A percentile compares a stretch with the other conserved stretches of the same genome.
Evolutionary conservation across 2,113 vertebrate genomes (phyloP).

Genomic region (Brachyhypopomus gauderio): DNA sequence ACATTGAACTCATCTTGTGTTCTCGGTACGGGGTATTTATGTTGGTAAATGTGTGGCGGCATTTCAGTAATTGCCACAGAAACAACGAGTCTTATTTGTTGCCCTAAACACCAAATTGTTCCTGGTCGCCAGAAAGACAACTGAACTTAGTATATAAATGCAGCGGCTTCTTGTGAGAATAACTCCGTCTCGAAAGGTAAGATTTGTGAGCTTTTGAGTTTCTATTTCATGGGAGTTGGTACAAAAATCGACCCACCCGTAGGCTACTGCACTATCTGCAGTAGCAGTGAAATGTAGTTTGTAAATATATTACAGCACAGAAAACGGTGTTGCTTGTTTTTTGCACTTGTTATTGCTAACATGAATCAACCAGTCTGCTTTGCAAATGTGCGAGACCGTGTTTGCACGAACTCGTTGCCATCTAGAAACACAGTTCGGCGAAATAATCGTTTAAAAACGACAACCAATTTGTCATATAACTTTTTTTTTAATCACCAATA

Average conservation of each 20-base stretch:
- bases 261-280: too few species aligned
- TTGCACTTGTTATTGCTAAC: too few species aligned
- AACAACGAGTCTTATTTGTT: neutral
- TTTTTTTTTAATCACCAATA: too few species aligned
- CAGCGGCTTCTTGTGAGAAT: neutral
- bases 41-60: neutral
- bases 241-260: conserved; percentile 4
- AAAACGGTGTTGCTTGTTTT: too few species aligned
- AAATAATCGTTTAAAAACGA: too few species aligned
- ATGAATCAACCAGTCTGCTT: too few species aligned
- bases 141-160: neutral
- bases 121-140: neutral
- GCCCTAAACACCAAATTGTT: neutral
- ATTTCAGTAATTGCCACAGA: neutral
- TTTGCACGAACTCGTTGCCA: too few species aligned
- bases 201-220: conserved; percentile 2
- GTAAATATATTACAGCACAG: too few species aligned
- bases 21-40: neutral
- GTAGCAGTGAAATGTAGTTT: neutral
- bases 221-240: conserved; percentile 17
- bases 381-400: too few species aligned
- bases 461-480: too few species aligned
- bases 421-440: too few species aligned
- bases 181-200: conserved; percentile 26
- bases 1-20: neutral